These are phyloP conservation scores for Acanthacorydalis orientalis DNA, from an alignment of 2,888 invertebrate species.

Conservation along the genomic window DNA sequence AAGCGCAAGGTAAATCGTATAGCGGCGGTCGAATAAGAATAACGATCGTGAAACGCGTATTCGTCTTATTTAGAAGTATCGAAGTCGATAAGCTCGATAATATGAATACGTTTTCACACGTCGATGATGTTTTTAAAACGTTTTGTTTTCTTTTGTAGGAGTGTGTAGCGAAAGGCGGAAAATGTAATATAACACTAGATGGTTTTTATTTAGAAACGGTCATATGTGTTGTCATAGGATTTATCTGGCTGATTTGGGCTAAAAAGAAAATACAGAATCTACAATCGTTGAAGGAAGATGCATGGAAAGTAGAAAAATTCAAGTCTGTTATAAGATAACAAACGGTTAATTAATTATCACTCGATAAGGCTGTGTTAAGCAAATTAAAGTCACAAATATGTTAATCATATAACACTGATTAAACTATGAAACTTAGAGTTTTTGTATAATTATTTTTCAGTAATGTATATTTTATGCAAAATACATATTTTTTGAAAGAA, in stretches of 20 bases:
- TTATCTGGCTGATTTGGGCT: slow-evolving; percentile 70
- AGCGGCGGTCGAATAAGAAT: background rate
- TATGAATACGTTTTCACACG: slow-evolving; percentile 2
- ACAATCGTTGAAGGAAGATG: slow-evolving; percentile 45
- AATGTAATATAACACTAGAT: slow-evolving; percentile 58
- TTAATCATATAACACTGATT: too few relatives aligned
- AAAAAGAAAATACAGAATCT: slow-evolving; percentile 49
- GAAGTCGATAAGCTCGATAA: background rate
- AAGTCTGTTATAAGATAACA: too few relatives aligned
- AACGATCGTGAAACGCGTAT: too few relatives aligned
- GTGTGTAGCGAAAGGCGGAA: slow-evolving; percentile 47
- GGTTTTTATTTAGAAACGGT: slow-evolving; percentile 81
- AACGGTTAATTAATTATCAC: too few relatives aligned
- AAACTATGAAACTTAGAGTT: background rate
- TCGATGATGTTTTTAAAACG: background rate
- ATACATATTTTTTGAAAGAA: too few relatives aligned
- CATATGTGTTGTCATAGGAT: slow-evolving; percentile 61
- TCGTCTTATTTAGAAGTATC: too few relatives aligned
- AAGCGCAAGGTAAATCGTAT: slow-evolving; percentile 43
- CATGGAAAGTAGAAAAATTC: slow-evolving; percentile 41
- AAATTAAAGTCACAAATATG: too few relatives aligned
- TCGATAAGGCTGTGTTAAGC: too few relatives aligned
- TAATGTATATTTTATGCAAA: too few relatives aligned
- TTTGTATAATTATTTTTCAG: too few relatives aligned
- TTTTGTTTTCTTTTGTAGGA: slow-evolving; percentile 30